Percentiles rank a stretch among this genome's conserved stretches.
phyloP scores from a whole-genome alignment of 2,888 invertebrate genomes.

The Nymphalis polychloros region DNA sequence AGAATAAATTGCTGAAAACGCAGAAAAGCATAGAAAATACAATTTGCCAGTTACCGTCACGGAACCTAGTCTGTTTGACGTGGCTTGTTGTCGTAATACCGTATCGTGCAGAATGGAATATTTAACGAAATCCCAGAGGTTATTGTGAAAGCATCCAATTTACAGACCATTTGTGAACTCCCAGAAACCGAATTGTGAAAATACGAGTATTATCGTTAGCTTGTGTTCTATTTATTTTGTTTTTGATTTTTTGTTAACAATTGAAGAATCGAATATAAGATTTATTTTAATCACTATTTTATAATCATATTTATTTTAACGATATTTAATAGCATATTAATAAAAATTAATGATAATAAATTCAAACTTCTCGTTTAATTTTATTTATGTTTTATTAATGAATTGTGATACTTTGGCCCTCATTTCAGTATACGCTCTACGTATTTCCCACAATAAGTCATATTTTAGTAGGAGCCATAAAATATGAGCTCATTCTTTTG shows the following conservation, averaged over 20 bases:
- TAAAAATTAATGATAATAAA: neutral
- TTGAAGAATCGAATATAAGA: too few species aligned
- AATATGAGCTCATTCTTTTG: conserved; percentile 23
- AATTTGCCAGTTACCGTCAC: conserved; percentile 8
- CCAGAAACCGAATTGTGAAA: conserved; percentile 15
- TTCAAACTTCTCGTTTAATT: neutral
- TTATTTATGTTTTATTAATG: conserved; percentile 11
- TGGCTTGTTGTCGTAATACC: conserved; percentile 18
- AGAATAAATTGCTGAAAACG: conserved; percentile 3
- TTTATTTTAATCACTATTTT: too few species aligned
- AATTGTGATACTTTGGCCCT: conserved; percentile 3
- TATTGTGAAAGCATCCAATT: conserved; percentile 39
- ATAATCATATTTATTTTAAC: too few species aligned
- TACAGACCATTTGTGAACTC: conserved; percentile 43
- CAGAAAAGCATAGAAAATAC: neutral
- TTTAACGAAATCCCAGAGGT: conserved; percentile 28
- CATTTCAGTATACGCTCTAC: conserved; percentile 15
- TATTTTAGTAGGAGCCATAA: conserved; percentile 14
- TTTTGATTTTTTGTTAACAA: neutral
- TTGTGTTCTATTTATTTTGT: neutral
- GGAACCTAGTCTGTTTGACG: conserved; percentile 10
- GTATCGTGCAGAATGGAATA: conserved; percentile 29
- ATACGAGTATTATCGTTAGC: neutral
- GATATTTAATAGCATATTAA: too few species aligned
- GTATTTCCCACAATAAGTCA: conserved; percentile 25